Conservation (phyloP, 2,113 vertebrate genomes). For the Nyctereutes procyonoides region DNA sequence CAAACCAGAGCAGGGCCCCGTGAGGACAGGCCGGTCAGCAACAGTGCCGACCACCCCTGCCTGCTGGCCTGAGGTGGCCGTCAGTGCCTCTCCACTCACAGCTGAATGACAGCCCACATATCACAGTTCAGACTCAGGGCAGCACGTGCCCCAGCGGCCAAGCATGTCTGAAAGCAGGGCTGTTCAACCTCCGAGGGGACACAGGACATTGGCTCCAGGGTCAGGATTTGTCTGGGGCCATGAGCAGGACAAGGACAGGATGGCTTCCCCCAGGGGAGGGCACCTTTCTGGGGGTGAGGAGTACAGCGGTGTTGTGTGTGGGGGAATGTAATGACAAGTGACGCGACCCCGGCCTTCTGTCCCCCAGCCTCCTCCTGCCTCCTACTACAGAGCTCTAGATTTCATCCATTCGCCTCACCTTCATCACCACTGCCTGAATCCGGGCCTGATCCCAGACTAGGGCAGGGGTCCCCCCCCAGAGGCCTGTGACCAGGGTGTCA, state of each 20-base stretch:
- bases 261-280: not conserved
- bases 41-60: not conserved
- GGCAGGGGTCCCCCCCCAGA: rapidly evolving
- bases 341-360: rapidly evolving
- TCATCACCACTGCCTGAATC: not conserved
- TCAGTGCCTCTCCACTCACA: not conserved
- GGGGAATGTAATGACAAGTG: not conserved
- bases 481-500: not conserved
- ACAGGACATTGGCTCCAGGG: not conserved
- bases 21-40: not conserved
- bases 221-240: not conserved
- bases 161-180: not conserved
- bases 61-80: not conserved
- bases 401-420: rapidly evolving
- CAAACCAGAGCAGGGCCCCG: not conserved
- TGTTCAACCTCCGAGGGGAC: not conserved
- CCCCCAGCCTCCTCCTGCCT: not conserved
- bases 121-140: not conserved
- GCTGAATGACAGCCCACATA: not conserved
- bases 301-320: rapidly evolving
- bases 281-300: rapidly evolving
- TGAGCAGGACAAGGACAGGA: not conserved
- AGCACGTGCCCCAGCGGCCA: rapidly evolving
- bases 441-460: rapidly evolving
- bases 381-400: rapidly evolving